These are phyloP conservation scores for Cynoglossus semilaevis DNA, from an alignment of 2,113 vertebrate genomes.

Conservation along the genomic window DNA sequence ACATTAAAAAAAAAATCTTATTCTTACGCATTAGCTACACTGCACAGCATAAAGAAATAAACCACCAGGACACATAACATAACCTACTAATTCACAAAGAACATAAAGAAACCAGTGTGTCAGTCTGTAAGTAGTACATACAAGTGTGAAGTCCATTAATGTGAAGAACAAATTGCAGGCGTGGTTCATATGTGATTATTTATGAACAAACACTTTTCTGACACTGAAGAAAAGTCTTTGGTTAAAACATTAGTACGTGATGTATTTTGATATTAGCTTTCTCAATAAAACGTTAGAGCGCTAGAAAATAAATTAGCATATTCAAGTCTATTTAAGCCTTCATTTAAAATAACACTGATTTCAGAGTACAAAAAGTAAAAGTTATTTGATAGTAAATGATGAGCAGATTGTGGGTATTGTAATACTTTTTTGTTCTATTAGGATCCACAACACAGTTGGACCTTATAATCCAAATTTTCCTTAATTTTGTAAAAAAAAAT, in stretches of 20 bases:
- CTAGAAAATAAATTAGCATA: conserved; percentile 57
- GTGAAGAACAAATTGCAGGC: no score
- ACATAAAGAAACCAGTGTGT: conserved; percentile 38
- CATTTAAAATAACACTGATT: conserved; percentile 39
- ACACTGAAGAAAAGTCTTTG: conserved; percentile 9
- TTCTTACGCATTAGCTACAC: conserved; percentile 52
- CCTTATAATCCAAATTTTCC: conserved; percentile 39
- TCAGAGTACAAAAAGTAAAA: conserved; percentile 56
- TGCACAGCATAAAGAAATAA: conserved; percentile 60
- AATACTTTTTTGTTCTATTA: conserved; percentile 41
- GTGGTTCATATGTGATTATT: conserved; percentile 1
- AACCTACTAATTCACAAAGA: conserved; percentile 49
- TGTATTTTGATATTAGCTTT: conserved; percentile 28
- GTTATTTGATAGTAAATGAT: conserved; percentile 38
- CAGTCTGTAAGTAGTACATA: conserved; percentile 34
- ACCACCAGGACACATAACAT: conserved; percentile 48
- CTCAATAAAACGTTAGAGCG: conserved; percentile 35
- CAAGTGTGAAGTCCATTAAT: conserved; percentile 17
- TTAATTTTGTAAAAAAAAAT: conserved; percentile 38
- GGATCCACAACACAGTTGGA: conserved; percentile 47
- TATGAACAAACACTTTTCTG: conserved; percentile 37
- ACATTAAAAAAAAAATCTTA: conserved; percentile 40
- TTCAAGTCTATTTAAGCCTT: conserved; percentile 61
- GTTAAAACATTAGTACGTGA: no score
- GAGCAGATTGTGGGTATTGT: conserved; percentile 38